These are phyloP conservation scores for Chromis chromis DNA, from an alignment of 2,797 vertebrate genomes.

Conservation along the genomic window DNA sequence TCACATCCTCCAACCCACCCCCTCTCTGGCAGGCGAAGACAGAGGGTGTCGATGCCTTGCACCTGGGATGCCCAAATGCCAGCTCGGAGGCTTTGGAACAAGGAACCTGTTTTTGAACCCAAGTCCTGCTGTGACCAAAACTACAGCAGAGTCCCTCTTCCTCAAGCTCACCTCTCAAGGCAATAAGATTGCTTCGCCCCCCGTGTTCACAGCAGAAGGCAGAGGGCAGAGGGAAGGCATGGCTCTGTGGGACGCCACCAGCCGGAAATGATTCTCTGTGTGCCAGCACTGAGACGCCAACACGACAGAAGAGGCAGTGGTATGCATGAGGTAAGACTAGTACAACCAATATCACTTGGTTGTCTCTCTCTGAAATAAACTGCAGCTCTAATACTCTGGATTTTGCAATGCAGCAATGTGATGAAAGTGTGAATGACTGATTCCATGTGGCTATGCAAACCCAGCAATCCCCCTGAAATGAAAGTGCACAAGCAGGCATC, in stretches of 20 bases:
- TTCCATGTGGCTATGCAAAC: conserved; percentile 42
- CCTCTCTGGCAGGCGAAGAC: conserved; percentile 76
- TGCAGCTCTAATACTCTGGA: conserved; percentile 33
- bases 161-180: conserved; percentile 74
- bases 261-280: conserved; percentile 81
- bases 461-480: conserved; percentile 46
- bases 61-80: conserved; percentile 82
- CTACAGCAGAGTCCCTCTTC: conserved; percentile 73
- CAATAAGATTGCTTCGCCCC: conserved; percentile 75
- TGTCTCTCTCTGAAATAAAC: conserved; percentile 46
- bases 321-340: conserved; percentile 52
- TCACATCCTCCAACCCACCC: conserved; percentile 48
- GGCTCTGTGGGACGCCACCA: conserved; percentile 69
- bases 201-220: conserved; percentile 77
- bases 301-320: conserved; percentile 59
- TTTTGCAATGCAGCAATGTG: conserved; percentile 37
- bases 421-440: conserved; percentile 43
- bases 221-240: conserved; percentile 80
- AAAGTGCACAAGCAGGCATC: conserved; percentile 59
- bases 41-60: conserved; percentile 75
- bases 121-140: conserved; percentile 77
- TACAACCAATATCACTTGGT: conserved; percentile 40
- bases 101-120: conserved; percentile 76
- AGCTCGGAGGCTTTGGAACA: conserved; percentile 77
- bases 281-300: conserved; percentile 74